Evolutionary conservation across 2,888 invertebrate genomes (phyloP).

Genomic region (Rhyacophila evoluta): DNA sequence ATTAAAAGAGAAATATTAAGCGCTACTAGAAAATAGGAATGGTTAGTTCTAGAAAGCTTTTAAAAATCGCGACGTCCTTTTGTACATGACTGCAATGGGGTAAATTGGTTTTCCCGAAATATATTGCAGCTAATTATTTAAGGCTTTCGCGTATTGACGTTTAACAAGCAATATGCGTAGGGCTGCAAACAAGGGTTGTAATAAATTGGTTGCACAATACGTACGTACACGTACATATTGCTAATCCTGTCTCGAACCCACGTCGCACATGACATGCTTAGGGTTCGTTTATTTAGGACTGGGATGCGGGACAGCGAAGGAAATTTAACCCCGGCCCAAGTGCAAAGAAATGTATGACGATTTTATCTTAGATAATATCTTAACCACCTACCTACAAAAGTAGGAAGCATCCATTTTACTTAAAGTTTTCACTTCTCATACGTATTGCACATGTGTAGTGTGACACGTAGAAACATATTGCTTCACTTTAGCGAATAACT

Average conservation of each 20-base stretch:
- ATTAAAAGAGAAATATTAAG: too few relatives aligned
- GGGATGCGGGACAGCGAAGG: not conserved
- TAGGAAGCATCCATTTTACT: not conserved
- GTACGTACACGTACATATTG: conserved; percentile 14
- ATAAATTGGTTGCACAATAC: conserved; percentile 21
- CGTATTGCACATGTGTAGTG: too few relatives aligned
- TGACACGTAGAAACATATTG: too few relatives aligned
- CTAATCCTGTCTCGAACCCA: not conserved
- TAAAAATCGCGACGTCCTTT: not conserved
- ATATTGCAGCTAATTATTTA: conserved; percentile 40
- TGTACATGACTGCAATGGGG: not conserved
- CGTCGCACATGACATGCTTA: conserved; percentile 9
- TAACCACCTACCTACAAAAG: not conserved
- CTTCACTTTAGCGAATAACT: too few relatives aligned
- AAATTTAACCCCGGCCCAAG: not conserved
- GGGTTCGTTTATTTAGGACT: conserved; percentile 17
- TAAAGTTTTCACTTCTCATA: too few relatives aligned
- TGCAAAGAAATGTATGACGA: not conserved
- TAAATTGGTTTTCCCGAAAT: conserved; percentile 29
- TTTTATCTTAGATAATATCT: not conserved
- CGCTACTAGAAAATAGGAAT: not conserved
- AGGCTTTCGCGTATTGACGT: conserved; percentile 28
- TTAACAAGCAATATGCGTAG: conserved; percentile 22
- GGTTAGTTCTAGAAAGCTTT: not conserved
- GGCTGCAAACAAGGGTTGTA: conserved; percentile 14